Conservation (phyloP, 2,888 invertebrate species). For the Cheiracanthium punctorium region DNA sequence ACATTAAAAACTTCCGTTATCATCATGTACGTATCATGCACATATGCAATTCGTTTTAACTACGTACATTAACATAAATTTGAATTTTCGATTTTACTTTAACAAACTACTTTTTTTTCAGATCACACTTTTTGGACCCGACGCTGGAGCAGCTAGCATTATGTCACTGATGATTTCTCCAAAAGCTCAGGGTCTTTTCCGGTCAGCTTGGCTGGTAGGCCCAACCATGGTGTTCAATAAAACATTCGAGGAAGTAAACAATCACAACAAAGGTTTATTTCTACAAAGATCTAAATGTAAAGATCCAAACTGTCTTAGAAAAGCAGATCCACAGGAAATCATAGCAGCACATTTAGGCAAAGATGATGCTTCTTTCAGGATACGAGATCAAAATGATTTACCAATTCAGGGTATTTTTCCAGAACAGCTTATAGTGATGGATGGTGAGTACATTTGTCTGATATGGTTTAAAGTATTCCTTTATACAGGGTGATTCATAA, state of each 20-base stretch:
- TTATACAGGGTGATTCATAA: too few species aligned
- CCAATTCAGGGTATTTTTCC: constrained; percentile 73
- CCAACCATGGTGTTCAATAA: constrained; percentile 71
- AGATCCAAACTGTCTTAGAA: constrained; percentile 62
- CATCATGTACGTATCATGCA: too few species aligned
- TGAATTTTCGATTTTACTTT: not conserved
- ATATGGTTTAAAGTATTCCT: too few species aligned
- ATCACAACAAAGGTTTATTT: constrained; percentile 65
- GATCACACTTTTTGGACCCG: constrained; percentile 71
- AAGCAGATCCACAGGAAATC: constrained; percentile 53
- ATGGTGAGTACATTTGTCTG: constrained; percentile 70
- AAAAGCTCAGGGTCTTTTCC: constrained; percentile 55
- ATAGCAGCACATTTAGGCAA: constrained; percentile 71
- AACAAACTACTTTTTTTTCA: constrained; percentile 2
- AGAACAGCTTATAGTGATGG: constrained; percentile 71
- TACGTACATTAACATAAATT: not conserved
- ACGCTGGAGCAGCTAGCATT: constrained; percentile 70
- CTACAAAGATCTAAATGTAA: constrained; percentile 64
- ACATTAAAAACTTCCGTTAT: too few species aligned
- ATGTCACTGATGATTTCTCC: constrained; percentile 68
- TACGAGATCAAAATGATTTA: constrained; percentile 73
- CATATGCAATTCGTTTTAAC: too few species aligned
- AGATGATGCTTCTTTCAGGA: constrained; percentile 73
- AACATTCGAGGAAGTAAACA: constrained; percentile 57
- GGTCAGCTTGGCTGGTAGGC: constrained; percentile 69